Evolutionary conservation across 2,888 invertebrate species (phyloP), one percentile per base, ranked within the genome.

Genomic region (Julus scandinavius): DNA sequence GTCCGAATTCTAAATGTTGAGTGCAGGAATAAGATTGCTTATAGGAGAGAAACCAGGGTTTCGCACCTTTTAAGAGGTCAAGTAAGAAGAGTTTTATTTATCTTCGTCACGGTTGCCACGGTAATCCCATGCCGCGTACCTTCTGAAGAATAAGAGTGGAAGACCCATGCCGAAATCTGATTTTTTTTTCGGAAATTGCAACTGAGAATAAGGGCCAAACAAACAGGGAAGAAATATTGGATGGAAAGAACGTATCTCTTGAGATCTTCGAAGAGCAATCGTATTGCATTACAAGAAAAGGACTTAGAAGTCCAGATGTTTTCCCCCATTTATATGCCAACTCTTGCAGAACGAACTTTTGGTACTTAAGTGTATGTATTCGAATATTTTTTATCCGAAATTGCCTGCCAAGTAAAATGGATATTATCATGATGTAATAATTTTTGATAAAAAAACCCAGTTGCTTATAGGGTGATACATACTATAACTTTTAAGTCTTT

Each of bases 121-220:
- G 29, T 29, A 29, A 72, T 72, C 72, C 72, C 72, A 20, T 9
- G 72, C 29, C 72, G 72, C 29, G 63, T 63, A 63, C 63, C 63
- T 63, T n/a, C n/a, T 5, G 63, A 63, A 63, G 72, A 29, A 72
- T 20, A 72, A 72, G 72, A 72, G 72, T 72, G 72, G 72, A 20
- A 72, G 72, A 72, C 29, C 72, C 72, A 20, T 72, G 20, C 72
- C 72, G 9, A 72, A 72, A 72, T 72, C 72, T 29, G 72, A 72
- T 63, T 72, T 72, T 72, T 63, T 63, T 72, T 72, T 72, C 72
- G 20, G 20, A 72, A 72, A 72, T 72, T 72, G 72, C 72, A 72
- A 72, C 72, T 29, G 72, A 72, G 72, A 72, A 72, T 72, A 72
- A 72, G 72, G 72, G 72, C 72, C 29, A 72, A 72, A 72, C 72